Conservation (phyloP, 1,140 invertebrate species). For the Aradophagus sp. region DNA sequence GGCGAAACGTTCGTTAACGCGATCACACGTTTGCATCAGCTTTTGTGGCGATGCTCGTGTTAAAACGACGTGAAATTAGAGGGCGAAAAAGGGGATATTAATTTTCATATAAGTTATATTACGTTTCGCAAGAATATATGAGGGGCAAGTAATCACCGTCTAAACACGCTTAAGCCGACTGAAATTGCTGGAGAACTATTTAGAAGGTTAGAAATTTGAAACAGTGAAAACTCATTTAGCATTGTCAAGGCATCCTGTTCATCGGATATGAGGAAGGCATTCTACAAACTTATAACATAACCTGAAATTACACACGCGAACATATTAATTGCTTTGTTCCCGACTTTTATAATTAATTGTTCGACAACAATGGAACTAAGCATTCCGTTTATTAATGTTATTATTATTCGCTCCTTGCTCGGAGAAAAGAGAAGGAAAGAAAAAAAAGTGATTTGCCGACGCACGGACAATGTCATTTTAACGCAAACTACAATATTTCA, state of each 20-base stretch:
- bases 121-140: slow-evolving; percentile 29
- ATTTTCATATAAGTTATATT: slow-evolving; percentile 22
- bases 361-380: too few species aligned
- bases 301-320: slow-evolving; percentile 3
- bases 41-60: too few species aligned
- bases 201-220: slow-evolving; percentile 43
- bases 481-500: too few species aligned
- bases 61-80: too few species aligned
- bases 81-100: background rate
- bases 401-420: too few species aligned
- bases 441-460: too few species aligned
- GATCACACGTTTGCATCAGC: too few species aligned
- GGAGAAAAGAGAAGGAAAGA: too few species aligned
- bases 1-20: too few species aligned
- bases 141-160: slow-evolving; percentile 42
- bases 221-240: slow-evolving; percentile 42
- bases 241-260: slow-evolving; percentile 27
- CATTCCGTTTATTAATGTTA: too few species aligned
- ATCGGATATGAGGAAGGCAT: slow-evolving; percentile 23
- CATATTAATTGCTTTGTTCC: slow-evolving; percentile 1
- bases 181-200: slow-evolving; percentile 37
- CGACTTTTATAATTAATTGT: too few species aligned
- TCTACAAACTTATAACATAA: slow-evolving; percentile 3
- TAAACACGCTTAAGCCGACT: slow-evolving; percentile 33
- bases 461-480: too few species aligned